These are phyloP conservation scores for Motacilla alba DNA, from an alignment of 2,113 vertebrate species.

Conservation along the genomic window DNA sequence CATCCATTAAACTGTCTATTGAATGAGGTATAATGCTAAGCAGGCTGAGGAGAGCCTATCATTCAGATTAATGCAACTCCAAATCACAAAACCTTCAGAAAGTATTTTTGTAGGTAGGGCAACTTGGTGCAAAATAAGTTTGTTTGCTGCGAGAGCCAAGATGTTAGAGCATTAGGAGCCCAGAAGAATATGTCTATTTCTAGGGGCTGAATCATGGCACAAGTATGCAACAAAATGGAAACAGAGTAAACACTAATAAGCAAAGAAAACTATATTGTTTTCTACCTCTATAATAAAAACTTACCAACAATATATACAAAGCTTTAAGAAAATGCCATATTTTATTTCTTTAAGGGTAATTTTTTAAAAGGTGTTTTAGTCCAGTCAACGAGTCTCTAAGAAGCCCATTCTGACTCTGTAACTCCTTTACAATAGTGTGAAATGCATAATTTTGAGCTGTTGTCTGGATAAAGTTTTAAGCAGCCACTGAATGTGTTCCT, in stretches of 20 bases:
- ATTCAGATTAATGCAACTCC: constrained; percentile 39
- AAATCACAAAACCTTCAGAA: constrained; percentile 39
- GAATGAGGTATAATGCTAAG: constrained; percentile 69
- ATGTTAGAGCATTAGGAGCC: not conserved
- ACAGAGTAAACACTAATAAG: constrained; percentile 34
- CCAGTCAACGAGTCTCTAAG: not conserved
- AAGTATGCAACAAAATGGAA: constrained; percentile 56
- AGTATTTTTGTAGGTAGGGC: constrained; percentile 5
- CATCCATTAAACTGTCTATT: constrained; percentile 72
- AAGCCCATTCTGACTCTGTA: not conserved
- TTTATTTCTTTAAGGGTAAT: not conserved
- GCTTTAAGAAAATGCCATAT: not conserved
- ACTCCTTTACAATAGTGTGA: not conserved
- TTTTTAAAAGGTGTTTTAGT: not conserved
- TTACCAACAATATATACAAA: not conserved
- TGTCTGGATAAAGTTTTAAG: not conserved
- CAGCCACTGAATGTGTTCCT: not conserved
- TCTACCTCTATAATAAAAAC: not conserved
- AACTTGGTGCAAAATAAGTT: constrained; percentile 12
- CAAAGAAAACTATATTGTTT: not conserved
- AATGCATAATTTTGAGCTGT: not conserved
- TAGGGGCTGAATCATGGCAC: constrained; percentile 3
- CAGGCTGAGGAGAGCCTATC: constrained; percentile 56
- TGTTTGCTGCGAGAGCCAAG: constrained; percentile 32
- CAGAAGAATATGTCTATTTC: constrained; percentile 42